Evolutionary conservation across 2,888 invertebrate species (phyloP), one percentile per base, ranked within the genome.

Genomic region (Caenorhabditis drosophilae): DNA sequence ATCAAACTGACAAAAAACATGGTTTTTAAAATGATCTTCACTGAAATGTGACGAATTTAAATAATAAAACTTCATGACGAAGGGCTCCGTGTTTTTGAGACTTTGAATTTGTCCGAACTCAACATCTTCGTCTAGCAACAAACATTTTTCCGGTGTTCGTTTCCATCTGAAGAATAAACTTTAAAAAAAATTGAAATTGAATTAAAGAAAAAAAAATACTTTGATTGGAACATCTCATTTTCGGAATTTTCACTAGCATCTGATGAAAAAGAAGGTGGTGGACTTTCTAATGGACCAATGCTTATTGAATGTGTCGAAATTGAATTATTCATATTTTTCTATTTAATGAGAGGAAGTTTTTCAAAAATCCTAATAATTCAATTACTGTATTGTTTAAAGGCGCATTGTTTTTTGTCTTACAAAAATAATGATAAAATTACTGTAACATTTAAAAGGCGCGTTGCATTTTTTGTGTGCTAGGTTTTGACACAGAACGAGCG

Each of bases 1-100:
- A 49, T 62, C 62, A 12, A 62, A 44, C 44, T 56, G 62, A 52
- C 62, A 62, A 44, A 31, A 54, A 20, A 62, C 34, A n/a, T 61
- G 47, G 26, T 51, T 41, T 42, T 49, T 59, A 18, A 42, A 46
- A 44, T 48, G 41, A 18, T 49, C 56, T 34, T 41, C 42, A 18
- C 20, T 27, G 18, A 48, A 48, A 20, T 45, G n/a, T n/a, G n/a
- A n/a, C n/a, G n/a, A 38, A 12, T 23, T 44, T 22, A 60, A 34
- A 26, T 49, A 44, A 45, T 60, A 40, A 20, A 60, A 60, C 45
- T 60, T 60, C 35, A 60, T 60, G 34, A 54, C 48, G 38, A 60
- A 54, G 27, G 53, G 54, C 12, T 60, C 60, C 2, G 49, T 25
- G 7, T 18, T 34, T 23, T 60, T 54, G 18, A 49, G 26, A 18